These are phyloP conservation scores for Takifugu rubripes DNA, from an alignment of 2,797 vertebrate species.

Conservation along the genomic window DNA sequence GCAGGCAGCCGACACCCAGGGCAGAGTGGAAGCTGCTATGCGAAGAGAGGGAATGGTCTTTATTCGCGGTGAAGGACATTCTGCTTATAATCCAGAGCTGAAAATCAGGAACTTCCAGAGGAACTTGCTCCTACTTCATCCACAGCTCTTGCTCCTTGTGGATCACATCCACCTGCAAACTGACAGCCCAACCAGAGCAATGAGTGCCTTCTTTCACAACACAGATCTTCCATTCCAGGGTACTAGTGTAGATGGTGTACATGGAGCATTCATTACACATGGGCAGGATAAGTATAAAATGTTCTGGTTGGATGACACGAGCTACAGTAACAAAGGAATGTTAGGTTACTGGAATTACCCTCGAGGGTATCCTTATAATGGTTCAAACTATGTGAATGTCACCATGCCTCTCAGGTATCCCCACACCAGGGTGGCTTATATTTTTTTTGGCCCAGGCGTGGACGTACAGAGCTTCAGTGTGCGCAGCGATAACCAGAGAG, in stretches of 20 bases:
- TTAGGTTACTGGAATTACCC: constrained; percentile 87
- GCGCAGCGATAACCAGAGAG: constrained; percentile 82
- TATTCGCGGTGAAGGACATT: constrained; percentile 87
- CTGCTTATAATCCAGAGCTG: constrained; percentile 85
- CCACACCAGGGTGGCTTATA: constrained; percentile 85
- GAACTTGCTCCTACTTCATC: constrained; percentile 90
- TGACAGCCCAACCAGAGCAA: constrained; percentile 79
- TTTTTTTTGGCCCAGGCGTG: constrained; percentile 89
- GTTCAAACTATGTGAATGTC: constrained; percentile 94
- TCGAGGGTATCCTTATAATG: constrained; percentile 89
- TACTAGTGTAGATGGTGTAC: constrained; percentile 77
- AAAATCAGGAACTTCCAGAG: constrained; percentile 87
- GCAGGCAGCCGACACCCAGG: constrained; percentile 85
- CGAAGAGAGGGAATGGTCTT: constrained; percentile 88
- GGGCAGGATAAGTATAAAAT: constrained; percentile 86
- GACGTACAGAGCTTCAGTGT: constrained; percentile 89
- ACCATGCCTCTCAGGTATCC: constrained; percentile 85
- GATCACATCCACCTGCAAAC: constrained; percentile 88
- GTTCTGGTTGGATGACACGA: constrained; percentile 97
- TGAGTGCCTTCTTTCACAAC: constrained; percentile 94
- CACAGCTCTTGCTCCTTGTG: constrained; percentile 90
- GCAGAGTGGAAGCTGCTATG: constrained; percentile 81
- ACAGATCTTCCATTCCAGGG: constrained; percentile 88
- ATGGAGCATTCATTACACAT: constrained; percentile 86
- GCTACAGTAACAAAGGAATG: constrained; percentile 82